These are phyloP conservation scores for Chironomus striatipennis DNA, from an alignment of 1,140 invertebrate species.

Conservation along the genomic window DNA sequence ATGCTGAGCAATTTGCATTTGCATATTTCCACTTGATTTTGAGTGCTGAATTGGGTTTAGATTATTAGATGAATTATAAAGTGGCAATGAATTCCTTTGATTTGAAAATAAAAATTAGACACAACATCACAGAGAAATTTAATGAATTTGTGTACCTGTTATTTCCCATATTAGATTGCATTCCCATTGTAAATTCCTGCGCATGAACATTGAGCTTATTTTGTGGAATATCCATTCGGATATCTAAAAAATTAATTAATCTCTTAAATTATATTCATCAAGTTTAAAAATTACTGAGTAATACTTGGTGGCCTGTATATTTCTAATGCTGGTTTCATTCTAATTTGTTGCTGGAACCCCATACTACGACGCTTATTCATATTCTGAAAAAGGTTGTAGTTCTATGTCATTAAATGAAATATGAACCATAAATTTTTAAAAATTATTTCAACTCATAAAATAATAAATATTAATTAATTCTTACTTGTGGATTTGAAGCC, in stretches of 20 bases:
- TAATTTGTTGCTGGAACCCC: constrained; percentile 36
- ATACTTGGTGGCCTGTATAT: constrained; percentile 80
- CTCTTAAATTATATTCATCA: neutral
- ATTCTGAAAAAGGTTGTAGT: constrained; percentile 18
- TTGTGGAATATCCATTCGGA: constrained; percentile 30
- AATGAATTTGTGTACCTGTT: constrained; percentile 26
- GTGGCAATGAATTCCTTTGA: constrained; percentile 34
- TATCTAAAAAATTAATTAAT: constrained; percentile 25
- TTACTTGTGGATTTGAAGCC: constrained; percentile 45
- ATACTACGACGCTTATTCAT: constrained; percentile 38
- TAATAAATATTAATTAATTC: constrained; percentile 26
- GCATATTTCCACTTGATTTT: constrained; percentile 53
- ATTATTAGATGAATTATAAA: constrained; percentile 31
- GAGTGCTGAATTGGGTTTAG: constrained; percentile 46
- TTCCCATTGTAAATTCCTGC: constrained; percentile 70
- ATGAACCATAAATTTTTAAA: neutral
- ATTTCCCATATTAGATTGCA: constrained; percentile 32
- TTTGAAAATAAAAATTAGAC: no score
- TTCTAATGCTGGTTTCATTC: constrained; percentile 72
- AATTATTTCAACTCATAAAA: constrained; percentile 28
- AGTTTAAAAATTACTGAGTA: no score
- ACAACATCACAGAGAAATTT: no score
- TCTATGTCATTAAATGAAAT: neutral
- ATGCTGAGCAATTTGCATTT: constrained; percentile 32
- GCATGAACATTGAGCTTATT: constrained; percentile 72